phyloP scores from a whole-genome alignment of 2,113 vertebrate genomes.

The Crotophaga sulcirostris region DNA sequence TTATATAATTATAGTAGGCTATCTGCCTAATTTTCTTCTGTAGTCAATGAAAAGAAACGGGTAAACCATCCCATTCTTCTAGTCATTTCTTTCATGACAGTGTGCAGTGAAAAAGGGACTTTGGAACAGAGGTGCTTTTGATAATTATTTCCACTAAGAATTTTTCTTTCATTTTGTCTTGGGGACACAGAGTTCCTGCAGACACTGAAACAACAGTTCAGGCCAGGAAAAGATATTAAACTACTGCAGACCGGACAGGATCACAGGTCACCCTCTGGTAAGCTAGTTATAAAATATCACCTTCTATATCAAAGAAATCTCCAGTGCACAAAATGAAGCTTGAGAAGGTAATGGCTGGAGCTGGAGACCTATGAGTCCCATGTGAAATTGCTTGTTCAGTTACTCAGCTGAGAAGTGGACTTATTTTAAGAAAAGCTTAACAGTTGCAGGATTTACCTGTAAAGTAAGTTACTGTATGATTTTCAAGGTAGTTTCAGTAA shows the following conservation, averaged over 20 bases:
- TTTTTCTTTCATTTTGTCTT: not conserved
- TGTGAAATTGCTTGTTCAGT: not conserved
- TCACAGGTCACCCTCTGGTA: not conserved
- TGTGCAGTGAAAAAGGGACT: not conserved
- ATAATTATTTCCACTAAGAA: not conserved
- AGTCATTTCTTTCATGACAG: not conserved
- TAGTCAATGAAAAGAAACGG: not conserved
- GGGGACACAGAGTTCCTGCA: not conserved
- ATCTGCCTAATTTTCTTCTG: not conserved
- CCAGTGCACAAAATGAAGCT: not conserved
- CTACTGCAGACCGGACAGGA: not conserved
- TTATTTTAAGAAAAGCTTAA: not conserved
- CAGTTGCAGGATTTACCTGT: not conserved
- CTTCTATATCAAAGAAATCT: not conserved
- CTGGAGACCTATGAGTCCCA: not conserved
- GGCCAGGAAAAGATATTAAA: constrained; percentile 15
- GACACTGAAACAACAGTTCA: not conserved
- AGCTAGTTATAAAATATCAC: not conserved
- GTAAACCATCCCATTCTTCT: not conserved
- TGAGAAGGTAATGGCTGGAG: not conserved
- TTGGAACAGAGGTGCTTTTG: not conserved
- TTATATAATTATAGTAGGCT: not conserved
- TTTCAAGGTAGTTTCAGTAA: not conserved
- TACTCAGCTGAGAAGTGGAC: not conserved
- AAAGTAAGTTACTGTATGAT: not conserved